Evolutionary conservation across 2,888 invertebrate species (phyloP).

Genomic region (Fragum whitleyi): DNA sequence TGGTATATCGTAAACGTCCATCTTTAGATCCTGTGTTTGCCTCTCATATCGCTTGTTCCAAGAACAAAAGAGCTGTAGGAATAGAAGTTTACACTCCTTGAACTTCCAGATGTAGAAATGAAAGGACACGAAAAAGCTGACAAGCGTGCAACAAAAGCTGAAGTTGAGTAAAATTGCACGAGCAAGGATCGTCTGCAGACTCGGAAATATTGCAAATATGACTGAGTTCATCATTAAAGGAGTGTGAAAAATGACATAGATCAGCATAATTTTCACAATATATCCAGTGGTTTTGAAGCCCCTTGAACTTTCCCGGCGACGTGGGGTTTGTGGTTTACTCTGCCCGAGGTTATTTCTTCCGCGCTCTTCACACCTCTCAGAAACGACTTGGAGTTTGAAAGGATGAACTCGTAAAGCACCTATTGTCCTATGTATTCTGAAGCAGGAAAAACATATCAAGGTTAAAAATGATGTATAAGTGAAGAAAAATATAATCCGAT

Average conservation of each 20-base stretch:
- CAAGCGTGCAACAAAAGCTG: neutral
- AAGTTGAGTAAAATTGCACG: neutral
- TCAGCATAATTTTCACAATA: slow-evolving; percentile 3
- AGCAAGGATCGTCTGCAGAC: too few species aligned
- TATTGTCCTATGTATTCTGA: neutral
- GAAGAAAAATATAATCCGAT: neutral
- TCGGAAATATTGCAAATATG: neutral
- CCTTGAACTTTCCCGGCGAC: too few species aligned
- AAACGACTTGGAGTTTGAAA: too few species aligned
- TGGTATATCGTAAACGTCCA: too few species aligned
- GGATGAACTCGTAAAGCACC: too few species aligned
- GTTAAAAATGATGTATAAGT: neutral
- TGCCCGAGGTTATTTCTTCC: too few species aligned
- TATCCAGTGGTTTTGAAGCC: neutral
- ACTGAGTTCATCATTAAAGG: neutral
- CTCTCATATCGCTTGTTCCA: neutral
- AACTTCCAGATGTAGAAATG: slow-evolving; percentile 12
- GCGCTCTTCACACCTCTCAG: too few species aligned
- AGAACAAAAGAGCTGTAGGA: neutral
- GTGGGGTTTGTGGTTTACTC: too few species aligned
- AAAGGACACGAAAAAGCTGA: neutral
- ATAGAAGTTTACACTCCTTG: too few species aligned
- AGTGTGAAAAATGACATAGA: neutral
- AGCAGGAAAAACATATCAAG: neutral
- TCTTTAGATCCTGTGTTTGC: too few species aligned